Percentiles rank a stretch among this genome's conserved stretches.
These are phyloP conservation scores for Phortica variegata DNA, from an alignment of 1,140 invertebrate species.

Conservation along the genomic window DNA sequence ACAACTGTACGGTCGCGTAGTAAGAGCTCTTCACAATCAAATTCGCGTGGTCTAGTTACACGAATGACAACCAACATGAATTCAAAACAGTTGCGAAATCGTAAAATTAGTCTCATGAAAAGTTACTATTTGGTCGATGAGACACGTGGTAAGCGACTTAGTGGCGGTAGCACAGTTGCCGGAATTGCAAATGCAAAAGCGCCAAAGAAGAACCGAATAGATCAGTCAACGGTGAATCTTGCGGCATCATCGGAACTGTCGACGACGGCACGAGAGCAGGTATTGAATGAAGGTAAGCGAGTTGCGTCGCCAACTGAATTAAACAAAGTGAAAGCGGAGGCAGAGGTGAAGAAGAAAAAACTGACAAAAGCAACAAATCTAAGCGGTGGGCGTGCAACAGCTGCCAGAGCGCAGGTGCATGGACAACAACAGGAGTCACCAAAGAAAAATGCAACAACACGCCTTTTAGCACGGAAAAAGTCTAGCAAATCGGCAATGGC, in stretches of 20 bases:
- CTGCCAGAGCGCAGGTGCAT: too few relatives aligned
- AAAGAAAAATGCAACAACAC: too few relatives aligned
- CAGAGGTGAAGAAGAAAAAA: too few relatives aligned
- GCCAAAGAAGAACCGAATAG: constrained; percentile 6
- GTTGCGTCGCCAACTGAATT: neutral
- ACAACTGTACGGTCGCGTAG: constrained; percentile 8
- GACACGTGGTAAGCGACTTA: constrained; percentile 19
- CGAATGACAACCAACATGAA: constrained; percentile 38
- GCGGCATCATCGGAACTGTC: constrained; percentile 6
- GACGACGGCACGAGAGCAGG: constrained; percentile 17
- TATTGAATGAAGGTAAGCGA: too few relatives aligned
- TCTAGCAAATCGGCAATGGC: too few relatives aligned
- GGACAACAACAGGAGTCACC: too few relatives aligned
- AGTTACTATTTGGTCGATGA: constrained; percentile 32
- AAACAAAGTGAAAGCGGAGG: neutral
- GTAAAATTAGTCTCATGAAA: constrained; percentile 36
- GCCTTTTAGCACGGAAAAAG: too few relatives aligned
- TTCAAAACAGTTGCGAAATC: constrained; percentile 38
- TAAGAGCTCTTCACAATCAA: constrained; percentile 19
- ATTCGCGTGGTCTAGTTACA: constrained; percentile 30
- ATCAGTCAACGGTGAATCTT: constrained; percentile 2
- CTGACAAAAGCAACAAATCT: too few relatives aligned
- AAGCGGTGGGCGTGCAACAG: too few relatives aligned
- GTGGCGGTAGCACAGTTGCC: constrained; percentile 10
- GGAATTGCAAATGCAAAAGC: constrained; percentile 2